These are phyloP conservation scores for Periophthalmus modestus DNA, from an alignment of 2,113 vertebrate species.

Conservation along the genomic window DNA sequence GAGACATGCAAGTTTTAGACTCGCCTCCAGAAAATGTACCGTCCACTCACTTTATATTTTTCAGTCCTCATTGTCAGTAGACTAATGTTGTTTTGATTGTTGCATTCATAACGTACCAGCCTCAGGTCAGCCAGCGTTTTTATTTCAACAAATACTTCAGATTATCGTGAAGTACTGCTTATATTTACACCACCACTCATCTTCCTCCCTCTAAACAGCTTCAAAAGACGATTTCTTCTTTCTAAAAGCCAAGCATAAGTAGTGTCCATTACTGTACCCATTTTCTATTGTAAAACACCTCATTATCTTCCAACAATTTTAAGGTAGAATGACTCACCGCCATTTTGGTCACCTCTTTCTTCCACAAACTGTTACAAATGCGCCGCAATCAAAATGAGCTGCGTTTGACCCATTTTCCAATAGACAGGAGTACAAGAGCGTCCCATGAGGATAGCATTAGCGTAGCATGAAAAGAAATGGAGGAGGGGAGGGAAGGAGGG, in stretches of 20 bases:
- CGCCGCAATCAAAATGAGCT: neutral
- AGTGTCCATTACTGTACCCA: neutral
- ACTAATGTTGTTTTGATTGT: too few species aligned
- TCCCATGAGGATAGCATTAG: neutral
- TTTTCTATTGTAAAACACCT: neutral
- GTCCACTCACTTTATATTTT: too few species aligned
- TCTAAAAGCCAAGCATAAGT: neutral
- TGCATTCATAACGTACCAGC: too few species aligned
- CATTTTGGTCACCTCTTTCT: neutral
- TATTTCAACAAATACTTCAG: neutral
- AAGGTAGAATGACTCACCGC: neutral
- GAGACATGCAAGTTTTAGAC: too few species aligned
- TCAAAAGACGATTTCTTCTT: neutral
- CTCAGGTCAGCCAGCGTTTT: neutral
- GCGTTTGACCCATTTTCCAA: conserved; percentile 1
- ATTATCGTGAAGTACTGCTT: neutral
- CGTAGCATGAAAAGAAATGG: neutral
- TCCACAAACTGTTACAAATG: neutral
- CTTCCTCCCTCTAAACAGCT: neutral
- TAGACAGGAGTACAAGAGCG: neutral
- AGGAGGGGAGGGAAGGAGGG: neutral
- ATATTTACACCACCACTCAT: neutral
- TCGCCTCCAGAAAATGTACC: too few species aligned
- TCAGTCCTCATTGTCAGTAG: too few species aligned
- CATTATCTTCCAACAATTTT: neutral